phyloP scores from a whole-genome alignment of 2,888 invertebrate species.

The Phlogophora meticulosa region DNA sequence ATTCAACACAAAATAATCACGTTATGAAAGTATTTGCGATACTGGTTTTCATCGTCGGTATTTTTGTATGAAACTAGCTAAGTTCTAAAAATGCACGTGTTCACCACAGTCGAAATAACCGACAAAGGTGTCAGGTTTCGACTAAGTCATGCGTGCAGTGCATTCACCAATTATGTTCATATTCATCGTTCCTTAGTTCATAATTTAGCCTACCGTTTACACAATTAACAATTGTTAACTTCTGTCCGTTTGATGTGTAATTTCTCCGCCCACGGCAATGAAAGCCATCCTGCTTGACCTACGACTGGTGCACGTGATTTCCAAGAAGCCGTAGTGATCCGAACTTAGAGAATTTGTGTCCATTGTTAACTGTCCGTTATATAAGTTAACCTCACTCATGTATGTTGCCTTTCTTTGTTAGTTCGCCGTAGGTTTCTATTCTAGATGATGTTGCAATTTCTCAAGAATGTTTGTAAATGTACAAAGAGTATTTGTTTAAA shows the following conservation, averaged over 20 bases:
- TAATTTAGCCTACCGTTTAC: constrained; percentile 32
- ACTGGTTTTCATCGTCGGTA: constrained; percentile 7
- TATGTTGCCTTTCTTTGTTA: constrained; percentile 43
- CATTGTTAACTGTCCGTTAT: constrained; percentile 46
- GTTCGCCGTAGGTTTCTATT: constrained; percentile 30
- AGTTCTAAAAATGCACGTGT: constrained; percentile 27
- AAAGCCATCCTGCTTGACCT: constrained; percentile 55
- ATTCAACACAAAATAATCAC: constrained; percentile 38
- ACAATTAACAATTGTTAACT: constrained; percentile 41
- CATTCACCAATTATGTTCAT: constrained; percentile 44
- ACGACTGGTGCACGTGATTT: constrained; percentile 46
- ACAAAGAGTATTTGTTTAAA: no score
- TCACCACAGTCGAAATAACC: constrained; percentile 38
- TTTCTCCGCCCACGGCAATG: constrained; percentile 52
- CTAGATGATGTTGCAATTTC: constrained; percentile 44
- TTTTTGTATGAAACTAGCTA: constrained; percentile 23
- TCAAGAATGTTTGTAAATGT: constrained; percentile 9
- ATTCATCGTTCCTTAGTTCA: constrained; percentile 25
- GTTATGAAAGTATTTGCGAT: constrained; percentile 36
- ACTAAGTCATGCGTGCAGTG: constrained; percentile 52
- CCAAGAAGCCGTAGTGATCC: constrained; percentile 27
- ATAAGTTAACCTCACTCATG: constrained; percentile 32
- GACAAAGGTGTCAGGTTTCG: constrained; percentile 39
- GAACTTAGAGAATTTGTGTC: constrained; percentile 25
- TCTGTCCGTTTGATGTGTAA: constrained; percentile 27